Percentiles rank a stretch among this genome's conserved stretches.
Conservation (phyloP, 2,797 vertebrate species). For the Chrysocyon brachyurus region DNA sequence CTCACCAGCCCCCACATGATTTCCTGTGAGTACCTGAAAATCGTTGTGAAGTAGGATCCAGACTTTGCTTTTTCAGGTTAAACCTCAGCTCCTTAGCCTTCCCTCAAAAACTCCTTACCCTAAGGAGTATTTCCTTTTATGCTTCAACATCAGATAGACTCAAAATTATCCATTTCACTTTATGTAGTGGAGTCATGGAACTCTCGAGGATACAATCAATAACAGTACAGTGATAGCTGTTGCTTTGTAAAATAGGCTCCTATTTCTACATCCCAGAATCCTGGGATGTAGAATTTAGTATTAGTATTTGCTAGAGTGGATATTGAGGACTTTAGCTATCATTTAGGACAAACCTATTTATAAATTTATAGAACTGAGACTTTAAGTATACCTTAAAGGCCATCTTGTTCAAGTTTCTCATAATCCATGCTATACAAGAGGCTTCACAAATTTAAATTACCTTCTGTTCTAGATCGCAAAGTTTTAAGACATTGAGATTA, state of each 20-base stretch:
- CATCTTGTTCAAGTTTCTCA: background rate
- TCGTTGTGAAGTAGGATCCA: background rate
- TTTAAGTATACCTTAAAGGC: constrained; percentile 39
- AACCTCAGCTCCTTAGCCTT: constrained; percentile 33
- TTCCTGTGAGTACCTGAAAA: background rate
- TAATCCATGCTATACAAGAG: background rate
- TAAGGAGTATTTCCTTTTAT: constrained; percentile 17
- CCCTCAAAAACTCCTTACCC: constrained; percentile 25
- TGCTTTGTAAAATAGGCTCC: background rate
- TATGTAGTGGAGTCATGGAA: background rate
- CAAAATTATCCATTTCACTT: constrained; percentile 42
- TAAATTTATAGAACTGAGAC: constrained; percentile 29
- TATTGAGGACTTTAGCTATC: background rate
- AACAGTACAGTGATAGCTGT: background rate
- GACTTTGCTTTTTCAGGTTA: constrained; percentile 30
- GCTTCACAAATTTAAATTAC: background rate
- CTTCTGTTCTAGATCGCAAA: background rate
- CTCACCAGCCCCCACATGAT: background rate
- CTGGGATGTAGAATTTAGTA: background rate
- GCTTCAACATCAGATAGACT: background rate
- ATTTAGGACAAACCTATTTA: background rate
- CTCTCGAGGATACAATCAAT: background rate
- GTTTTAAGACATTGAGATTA: background rate
- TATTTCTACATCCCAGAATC: constrained; percentile 18
- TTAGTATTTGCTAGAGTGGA: background rate